A percentile compares a stretch with the other conserved stretches of the same genome.
Conservation (phyloP, 2,797 vertebrate species). For the Sebastes trivittatus region DNA sequence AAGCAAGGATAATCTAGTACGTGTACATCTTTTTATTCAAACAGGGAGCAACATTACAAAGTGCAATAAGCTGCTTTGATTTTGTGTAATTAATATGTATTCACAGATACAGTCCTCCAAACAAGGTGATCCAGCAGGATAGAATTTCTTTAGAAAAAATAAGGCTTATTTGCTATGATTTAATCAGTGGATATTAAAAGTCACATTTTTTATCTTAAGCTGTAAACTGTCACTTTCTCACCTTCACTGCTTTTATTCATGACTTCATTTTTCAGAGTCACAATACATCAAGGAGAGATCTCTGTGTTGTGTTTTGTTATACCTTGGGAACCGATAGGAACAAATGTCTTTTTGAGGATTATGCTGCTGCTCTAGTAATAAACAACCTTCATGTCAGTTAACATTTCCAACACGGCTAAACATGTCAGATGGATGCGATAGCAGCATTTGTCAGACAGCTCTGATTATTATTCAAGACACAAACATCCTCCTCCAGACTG, state of each 20-base stretch:
- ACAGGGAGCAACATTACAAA: background rate
- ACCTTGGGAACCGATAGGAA: background rate
- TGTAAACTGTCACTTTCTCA: background rate
- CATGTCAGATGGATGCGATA: background rate
- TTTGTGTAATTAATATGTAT: background rate
- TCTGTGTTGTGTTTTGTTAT: background rate
- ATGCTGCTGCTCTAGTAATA: background rate
- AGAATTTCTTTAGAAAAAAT: background rate
- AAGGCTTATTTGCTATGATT: background rate
- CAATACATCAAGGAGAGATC: background rate
- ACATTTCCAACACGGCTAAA: background rate
- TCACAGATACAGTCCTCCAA: background rate
- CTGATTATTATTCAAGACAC: constrained; percentile 5
- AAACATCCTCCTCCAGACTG: background rate
- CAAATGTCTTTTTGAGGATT: background rate
- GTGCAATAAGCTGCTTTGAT: background rate
- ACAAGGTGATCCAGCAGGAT: background rate
- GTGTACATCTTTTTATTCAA: background rate
- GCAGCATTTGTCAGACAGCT: background rate
- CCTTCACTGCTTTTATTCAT: background rate
- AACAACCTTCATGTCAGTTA: background rate
- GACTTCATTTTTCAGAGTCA: background rate
- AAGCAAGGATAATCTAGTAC: background rate
- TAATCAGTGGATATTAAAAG: background rate
- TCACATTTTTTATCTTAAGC: background rate